Conservation (phyloP, 2,888 invertebrate genomes). For the Oscheius myriophilus region DNA sequence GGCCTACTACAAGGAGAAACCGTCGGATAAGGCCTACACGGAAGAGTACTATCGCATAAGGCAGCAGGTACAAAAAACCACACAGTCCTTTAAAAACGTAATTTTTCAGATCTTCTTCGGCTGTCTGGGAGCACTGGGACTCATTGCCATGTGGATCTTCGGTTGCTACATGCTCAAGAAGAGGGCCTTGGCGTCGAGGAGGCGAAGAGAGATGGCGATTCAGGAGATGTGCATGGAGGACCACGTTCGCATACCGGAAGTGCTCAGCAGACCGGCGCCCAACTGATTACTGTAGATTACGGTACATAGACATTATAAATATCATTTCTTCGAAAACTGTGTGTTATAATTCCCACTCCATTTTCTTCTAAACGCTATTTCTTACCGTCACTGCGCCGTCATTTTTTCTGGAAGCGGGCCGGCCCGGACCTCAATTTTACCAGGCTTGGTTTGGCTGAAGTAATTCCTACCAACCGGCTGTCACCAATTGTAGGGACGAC, state of each 20-base stretch:
- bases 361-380: not conserved
- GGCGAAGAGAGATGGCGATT: slow-evolving; percentile 1
- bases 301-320: too few species aligned
- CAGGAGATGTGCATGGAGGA: slow-evolving; percentile 15
- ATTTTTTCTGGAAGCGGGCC: too few species aligned
- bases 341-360: not conserved
- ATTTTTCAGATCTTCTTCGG: slow-evolving; percentile 12
- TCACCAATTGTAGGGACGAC: too few species aligned
- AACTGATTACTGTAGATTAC: not conserved
- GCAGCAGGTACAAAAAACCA: not conserved
- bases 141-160: not conserved
- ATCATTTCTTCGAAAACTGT: too few species aligned
- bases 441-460: too few species aligned
- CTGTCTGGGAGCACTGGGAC: not conserved
- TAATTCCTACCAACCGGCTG: too few species aligned
- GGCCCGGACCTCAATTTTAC: too few species aligned
- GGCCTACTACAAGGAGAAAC: slow-evolving; percentile 17
- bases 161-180: slow-evolving; percentile 8
- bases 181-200: slow-evolving; percentile 2
- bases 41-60: slow-evolving; percentile 6
- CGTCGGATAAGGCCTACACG: slow-evolving; percentile 4
- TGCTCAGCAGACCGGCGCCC: slow-evolving; percentile 20
- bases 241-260: slow-evolving; percentile 16
- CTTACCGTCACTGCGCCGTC: too few species aligned
- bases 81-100: not conserved